Evolutionary conservation across 1,140 invertebrate species (phyloP).

Genomic region (Rhopalosiphum maidis): DNA sequence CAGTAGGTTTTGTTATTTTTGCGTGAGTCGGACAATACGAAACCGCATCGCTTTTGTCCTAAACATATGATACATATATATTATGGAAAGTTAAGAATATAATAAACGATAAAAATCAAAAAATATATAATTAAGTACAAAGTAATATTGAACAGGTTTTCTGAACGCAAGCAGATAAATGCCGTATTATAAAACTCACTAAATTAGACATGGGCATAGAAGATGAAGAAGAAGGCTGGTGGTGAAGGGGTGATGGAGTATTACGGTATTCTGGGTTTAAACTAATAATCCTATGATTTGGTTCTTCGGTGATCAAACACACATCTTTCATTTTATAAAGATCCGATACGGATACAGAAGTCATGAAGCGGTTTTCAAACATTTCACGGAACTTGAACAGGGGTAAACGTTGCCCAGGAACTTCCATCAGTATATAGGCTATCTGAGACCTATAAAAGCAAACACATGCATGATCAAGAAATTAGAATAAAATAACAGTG

Average conservation of each 20-base stretch:
- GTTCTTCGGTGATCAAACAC: slow-evolving; percentile 75
- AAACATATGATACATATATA: not conserved
- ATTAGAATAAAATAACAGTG: slow-evolving; percentile 53
- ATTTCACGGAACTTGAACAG: slow-evolving; percentile 87
- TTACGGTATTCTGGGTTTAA: slow-evolving; percentile 62
- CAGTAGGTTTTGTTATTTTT: slow-evolving; percentile 60
- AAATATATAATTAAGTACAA: not conserved
- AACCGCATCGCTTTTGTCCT: slow-evolving; percentile 59
- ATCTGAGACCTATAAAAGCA: slow-evolving; percentile 65
- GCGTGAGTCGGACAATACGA: slow-evolving; percentile 72
- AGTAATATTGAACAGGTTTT: not conserved
- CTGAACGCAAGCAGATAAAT: not conserved
- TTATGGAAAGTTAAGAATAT: not conserved
- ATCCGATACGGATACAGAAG: slow-evolving; percentile 79
- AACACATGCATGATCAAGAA: not conserved
- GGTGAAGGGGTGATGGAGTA: slow-evolving; percentile 66
- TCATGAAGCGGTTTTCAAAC: slow-evolving; percentile 82
- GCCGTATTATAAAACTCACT: not conserved
- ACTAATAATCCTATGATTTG: slow-evolving; percentile 74
- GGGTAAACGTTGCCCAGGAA: slow-evolving; percentile 77
- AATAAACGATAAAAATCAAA: not conserved
- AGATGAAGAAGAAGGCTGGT: not conserved
- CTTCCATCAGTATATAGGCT: slow-evolving; percentile 70
- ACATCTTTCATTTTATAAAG: slow-evolving; percentile 82
- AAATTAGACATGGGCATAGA: slow-evolving; percentile 50